Conservation (phyloP, 2,888 invertebrate species). For the Pachycephus smyrnensis region DNA sequence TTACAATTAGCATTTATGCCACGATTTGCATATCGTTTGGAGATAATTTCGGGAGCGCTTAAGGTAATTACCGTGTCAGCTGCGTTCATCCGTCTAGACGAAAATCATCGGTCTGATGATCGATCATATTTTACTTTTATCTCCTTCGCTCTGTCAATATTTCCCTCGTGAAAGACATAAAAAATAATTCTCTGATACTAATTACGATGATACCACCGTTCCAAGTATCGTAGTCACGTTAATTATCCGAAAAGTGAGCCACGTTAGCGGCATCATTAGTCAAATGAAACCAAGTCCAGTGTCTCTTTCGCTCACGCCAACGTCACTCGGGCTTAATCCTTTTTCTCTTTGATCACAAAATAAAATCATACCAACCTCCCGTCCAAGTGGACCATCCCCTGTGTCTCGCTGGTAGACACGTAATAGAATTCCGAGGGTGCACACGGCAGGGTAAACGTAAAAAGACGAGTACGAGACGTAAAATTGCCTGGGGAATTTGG, state of each 20-base stretch:
- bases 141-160: conserved; percentile 8
- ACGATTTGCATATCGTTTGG: conserved; percentile 49
- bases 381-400: neutral
- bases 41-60: conserved; percentile 35
- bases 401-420: neutral
- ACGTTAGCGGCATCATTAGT: neutral
- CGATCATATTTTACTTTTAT: conserved; percentile 13
- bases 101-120: conserved; percentile 32
- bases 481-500: neutral
- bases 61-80: conserved; percentile 42
- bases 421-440: neutral
- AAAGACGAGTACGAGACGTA: neutral
- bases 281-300: neutral
- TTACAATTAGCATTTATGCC: conserved; percentile 53
- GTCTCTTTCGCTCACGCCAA: neutral
- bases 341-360: neutral
- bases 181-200: neutral
- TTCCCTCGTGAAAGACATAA: neutral
- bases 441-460: neutral
- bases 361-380: neutral
- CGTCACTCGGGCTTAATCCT: neutral
- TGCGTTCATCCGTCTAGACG: conserved; percentile 23
- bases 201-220: neutral
- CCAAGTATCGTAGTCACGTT: neutral
- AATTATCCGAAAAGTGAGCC: neutral